These are phyloP conservation scores for Imbricaverruca yamaguchii DNA, from an alignment of 2,888 invertebrate species.

Conservation along the genomic window DNA sequence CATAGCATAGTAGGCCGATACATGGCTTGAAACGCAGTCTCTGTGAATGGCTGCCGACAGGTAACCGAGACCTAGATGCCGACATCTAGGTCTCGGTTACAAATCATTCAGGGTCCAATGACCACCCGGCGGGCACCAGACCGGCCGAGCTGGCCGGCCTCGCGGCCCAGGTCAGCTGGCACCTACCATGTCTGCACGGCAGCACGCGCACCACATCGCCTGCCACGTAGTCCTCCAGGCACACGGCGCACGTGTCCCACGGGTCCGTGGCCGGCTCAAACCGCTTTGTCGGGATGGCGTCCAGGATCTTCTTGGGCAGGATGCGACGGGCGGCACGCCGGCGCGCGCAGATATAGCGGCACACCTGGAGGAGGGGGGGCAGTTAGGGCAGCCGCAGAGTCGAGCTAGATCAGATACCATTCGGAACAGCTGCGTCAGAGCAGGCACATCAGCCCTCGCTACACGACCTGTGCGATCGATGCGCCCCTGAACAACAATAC, in stretches of 20 bases:
- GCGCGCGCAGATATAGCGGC: not conserved
- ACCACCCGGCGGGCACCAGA: not conserved
- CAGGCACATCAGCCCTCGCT: too few species aligned
- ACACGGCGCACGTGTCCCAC: conserved; percentile 97
- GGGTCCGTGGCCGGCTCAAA: not conserved
- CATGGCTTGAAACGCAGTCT: too few species aligned
- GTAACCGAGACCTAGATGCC: too few species aligned
- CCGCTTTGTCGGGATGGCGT: not conserved
- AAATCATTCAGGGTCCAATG: not conserved
- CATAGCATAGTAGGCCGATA: too few species aligned
- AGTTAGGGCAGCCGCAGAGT: too few species aligned
- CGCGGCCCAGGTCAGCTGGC: not conserved
- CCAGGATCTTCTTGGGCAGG: not conserved
- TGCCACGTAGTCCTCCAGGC: conserved; percentile 92
- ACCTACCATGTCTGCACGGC: conserved; percentile 51
- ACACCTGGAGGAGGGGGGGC: not conserved
- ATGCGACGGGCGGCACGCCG: not conserved
- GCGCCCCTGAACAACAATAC: too few species aligned
- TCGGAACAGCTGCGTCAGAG: too few species aligned
- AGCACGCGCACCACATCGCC: conserved; percentile 88
- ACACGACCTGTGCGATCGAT: too few species aligned
- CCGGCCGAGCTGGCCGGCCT: not conserved
- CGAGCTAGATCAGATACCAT: too few species aligned
- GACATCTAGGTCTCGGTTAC: too few species aligned
- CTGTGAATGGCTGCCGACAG: too few species aligned